Evolutionary conservation across 2,113 vertebrate genomes (phyloP).

Genomic region (Lophius piscatorius): DNA sequence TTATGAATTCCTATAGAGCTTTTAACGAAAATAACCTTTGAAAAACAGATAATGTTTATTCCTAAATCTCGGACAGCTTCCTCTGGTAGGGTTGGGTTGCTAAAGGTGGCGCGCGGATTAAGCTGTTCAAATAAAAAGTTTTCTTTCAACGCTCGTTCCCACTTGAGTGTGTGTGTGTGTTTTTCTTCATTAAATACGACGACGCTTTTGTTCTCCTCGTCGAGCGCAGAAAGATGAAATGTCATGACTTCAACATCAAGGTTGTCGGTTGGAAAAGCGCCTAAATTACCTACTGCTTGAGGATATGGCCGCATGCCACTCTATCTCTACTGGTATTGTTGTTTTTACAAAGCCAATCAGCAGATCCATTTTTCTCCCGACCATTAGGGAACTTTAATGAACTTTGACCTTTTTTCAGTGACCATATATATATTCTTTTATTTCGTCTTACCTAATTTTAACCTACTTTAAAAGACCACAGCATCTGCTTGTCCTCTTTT

Average conservation of each 20-base stretch:
- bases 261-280: constrained; percentile 17
- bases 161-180: constrained; percentile 41
- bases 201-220: constrained; percentile 50
- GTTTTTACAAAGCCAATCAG: constrained; percentile 39
- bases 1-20: not conserved
- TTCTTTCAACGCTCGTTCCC: constrained; percentile 71
- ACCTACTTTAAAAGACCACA: too few relatives aligned
- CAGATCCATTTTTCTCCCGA: not conserved
- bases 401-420: constrained; percentile 23
- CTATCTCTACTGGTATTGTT: constrained; percentile 33
- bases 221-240: constrained; percentile 57
- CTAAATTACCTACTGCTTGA: constrained; percentile 27
- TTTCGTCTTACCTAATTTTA: too few relatives aligned
- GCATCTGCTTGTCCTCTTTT: not conserved
- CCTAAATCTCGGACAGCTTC: constrained; percentile 7
- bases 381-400: not conserved
- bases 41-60: constrained; percentile 5
- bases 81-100: not conserved
- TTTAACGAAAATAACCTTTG: constrained; percentile 10
- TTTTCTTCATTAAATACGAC: constrained; percentile 40
- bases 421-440: too few relatives aligned
- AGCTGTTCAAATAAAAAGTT: constrained; percentile 75
- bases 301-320: constrained; percentile 34
- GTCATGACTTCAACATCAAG: constrained; percentile 65
- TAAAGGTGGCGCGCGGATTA: constrained; percentile 34